Percentiles rank a stretch among this genome's conserved stretches.
phyloP scores from a whole-genome alignment of 2,113 vertebrate species.

The Eidolon helvum region DNA sequence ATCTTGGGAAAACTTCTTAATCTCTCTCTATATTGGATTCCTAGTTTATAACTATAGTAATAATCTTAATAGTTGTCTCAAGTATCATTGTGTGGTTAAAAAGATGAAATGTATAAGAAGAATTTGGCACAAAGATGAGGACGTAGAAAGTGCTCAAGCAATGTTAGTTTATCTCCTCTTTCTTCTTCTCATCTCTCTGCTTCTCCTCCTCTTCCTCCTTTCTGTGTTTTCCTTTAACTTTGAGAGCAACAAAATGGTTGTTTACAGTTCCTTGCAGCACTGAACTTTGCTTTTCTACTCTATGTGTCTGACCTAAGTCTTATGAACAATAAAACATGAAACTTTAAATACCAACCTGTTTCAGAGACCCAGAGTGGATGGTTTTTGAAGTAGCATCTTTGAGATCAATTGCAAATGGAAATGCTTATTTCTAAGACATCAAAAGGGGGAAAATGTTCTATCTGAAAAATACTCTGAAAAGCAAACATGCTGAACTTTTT shows the following conservation, averaged over 20 bases:
- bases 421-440: slow-evolving; percentile 56
- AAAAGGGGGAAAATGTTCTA: not conserved
- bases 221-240: not conserved
- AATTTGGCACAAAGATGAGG: not conserved
- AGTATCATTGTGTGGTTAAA: not conserved
- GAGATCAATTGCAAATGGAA: slow-evolving; percentile 42
- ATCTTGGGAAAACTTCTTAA: not conserved
- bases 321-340: not conserved
- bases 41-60: not conserved
- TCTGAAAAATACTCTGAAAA: slow-evolving; percentile 51
- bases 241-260: not conserved
- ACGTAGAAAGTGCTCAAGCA: not conserved
- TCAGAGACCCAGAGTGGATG: not conserved
- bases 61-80: not conserved
- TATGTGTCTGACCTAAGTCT: not conserved
- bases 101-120: not conserved
- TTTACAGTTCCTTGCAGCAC: not conserved
- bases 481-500: slow-evolving; percentile 34
- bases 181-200: not conserved
- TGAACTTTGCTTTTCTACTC: not conserved
- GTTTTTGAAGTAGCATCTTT: slow-evolving; percentile 47
- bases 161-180: too few relatives aligned
- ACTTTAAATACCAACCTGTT: slow-evolving; percentile 16
- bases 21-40: not conserved
- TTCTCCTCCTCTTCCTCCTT: not conserved